Percentiles rank a stretch among this genome's conserved stretches.
Evolutionary conservation across 30 jellyfish, hydroid and myxozoan genomes (phyloP).

Genomic region (Aurelia sp.): DNA sequence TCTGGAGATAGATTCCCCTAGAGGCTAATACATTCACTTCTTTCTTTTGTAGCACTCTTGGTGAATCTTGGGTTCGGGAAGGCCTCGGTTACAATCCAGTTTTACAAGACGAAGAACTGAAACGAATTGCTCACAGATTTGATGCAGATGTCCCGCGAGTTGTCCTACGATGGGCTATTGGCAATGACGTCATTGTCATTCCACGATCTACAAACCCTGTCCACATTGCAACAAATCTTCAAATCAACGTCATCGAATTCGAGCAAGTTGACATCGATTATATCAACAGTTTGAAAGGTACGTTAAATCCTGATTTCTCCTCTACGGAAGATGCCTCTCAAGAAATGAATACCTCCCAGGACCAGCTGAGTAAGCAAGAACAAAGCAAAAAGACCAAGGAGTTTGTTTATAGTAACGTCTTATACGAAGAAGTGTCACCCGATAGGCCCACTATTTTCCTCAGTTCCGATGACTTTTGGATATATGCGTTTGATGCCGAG

Average conservation of each 20-base stretch:
- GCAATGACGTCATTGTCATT: slow-evolving; percentile 64
- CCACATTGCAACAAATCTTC: slow-evolving; percentile 70
- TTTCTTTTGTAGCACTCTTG: slow-evolving; percentile 64
- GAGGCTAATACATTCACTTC: not conserved
- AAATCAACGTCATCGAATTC: slow-evolving; percentile 28
- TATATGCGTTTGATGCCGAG: slow-evolving; percentile 82
- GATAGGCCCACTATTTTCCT: slow-evolving; percentile 68
- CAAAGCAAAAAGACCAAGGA: not conserved
- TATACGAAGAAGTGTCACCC: slow-evolving; percentile 46
- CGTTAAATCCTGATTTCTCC: slow-evolving; percentile 33
- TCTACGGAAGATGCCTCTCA: not conserved
- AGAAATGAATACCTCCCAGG: not conserved
- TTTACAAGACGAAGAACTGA: slow-evolving; percentile 36
- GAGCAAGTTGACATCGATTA: slow-evolving; percentile 36
- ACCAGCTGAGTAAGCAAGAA: too few species aligned
- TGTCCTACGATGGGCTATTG: slow-evolving; percentile 79
- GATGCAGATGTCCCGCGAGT: slow-evolving; percentile 85
- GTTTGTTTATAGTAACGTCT: slow-evolving; percentile 56
- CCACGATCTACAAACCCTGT: slow-evolving; percentile 70
- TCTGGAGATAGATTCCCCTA: too few species aligned
- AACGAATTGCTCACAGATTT: slow-evolving; percentile 50
- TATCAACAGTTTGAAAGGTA: slow-evolving; percentile 22
- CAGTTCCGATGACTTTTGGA: slow-evolving; percentile 87
- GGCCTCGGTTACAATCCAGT: slow-evolving; percentile 71
- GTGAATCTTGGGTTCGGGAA: slow-evolving; percentile 77